phyloP scores from a whole-genome alignment of 2,113 vertebrate genomes.

The Pardalotus punctatus region DNA sequence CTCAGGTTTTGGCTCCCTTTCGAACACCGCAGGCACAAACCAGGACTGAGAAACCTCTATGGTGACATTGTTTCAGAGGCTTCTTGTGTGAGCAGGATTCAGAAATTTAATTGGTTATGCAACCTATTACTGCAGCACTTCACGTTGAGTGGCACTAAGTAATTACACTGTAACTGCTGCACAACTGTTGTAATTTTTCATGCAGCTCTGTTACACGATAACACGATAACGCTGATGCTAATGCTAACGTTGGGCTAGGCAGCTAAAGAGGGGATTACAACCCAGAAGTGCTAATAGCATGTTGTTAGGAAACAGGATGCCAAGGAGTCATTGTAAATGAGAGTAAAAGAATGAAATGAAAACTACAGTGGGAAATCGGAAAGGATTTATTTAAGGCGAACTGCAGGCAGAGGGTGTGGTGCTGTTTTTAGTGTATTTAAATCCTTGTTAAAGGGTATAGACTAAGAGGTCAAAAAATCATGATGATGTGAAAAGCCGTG shows the following conservation, averaged over 20 bases:
- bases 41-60: background rate
- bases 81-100: slow-evolving; percentile 10
- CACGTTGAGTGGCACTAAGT: slow-evolving; percentile 27
- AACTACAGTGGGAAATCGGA: background rate
- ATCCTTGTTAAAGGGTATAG: slow-evolving; percentile 12
- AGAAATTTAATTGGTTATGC: slow-evolving; percentile 19
- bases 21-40: background rate
- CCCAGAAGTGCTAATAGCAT: background rate
- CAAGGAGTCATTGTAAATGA: background rate
- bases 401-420: background rate
- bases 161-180: slow-evolving; percentile 26
- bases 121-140: slow-evolving; percentile 6
- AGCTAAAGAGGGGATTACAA: slow-evolving; percentile 30
- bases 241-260: slow-evolving; percentile 19
- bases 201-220: slow-evolving; percentile 27
- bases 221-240: slow-evolving; percentile 21
- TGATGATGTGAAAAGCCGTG: slow-evolving; percentile 34
- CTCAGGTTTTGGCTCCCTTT: background rate
- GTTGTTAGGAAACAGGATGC: slow-evolving; percentile 13
- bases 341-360: background rate
- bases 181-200: slow-evolving; percentile 48
- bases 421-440: slow-evolving; percentile 2
- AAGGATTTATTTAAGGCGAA: background rate
- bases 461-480: background rate
- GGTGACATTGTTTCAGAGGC: background rate